Evolutionary conservation across 2,113 vertebrate species (phyloP).

Genomic region (Danionella cerebrum): DNA sequence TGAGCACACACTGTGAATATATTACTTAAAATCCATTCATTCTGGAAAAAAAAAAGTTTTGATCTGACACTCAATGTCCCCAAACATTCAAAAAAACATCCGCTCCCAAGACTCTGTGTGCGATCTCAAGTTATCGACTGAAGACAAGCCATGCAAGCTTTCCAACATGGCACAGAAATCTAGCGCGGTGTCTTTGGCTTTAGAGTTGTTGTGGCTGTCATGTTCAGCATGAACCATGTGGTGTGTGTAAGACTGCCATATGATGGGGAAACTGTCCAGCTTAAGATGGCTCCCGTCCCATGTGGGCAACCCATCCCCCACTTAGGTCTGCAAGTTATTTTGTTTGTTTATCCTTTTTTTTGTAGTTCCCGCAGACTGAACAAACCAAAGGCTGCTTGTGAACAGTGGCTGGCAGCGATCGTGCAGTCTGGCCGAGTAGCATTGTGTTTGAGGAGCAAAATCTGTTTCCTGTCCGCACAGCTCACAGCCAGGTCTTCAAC

Average conservation of each 20-base stretch:
- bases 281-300: constrained; percentile 37
- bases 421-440: constrained; percentile 71
- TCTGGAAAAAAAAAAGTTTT: background rate
- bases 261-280: constrained; percentile 43
- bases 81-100: background rate
- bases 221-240: constrained; percentile 34
- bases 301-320: constrained; percentile 34
- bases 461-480: constrained; percentile 73
- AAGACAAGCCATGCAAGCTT: constrained; percentile 15
- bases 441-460: constrained; percentile 80
- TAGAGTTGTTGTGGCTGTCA: constrained; percentile 37
- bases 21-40: background rate
- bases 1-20: background rate
- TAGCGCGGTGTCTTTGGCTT: constrained; percentile 29
- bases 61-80: background rate
- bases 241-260: constrained; percentile 38
- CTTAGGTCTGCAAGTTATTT: background rate
- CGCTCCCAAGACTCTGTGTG: background rate
- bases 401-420: constrained; percentile 34
- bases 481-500: constrained; percentile 80
- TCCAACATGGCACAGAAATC: constrained; percentile 29
- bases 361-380: constrained; percentile 39
- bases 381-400: constrained; percentile 48
- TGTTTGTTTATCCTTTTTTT: constrained; percentile 3
- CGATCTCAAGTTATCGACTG: constrained; percentile 27